A percentile compares a stretch with the other conserved stretches of the same genome.
Conservation (phyloP, 1,140 invertebrate genomes). For the Apis mellifera region Amel_HAv3.1 CM009931.2:23235001-23235500, state of each 20-base stretch:
- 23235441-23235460: neutral
- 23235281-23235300: slow-evolving; percentile 44
- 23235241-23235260: slow-evolving; percentile 46
- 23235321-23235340: slow-evolving; percentile 35
- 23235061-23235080: neutral
- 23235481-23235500: too few species aligned
- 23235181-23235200: slow-evolving; percentile 43
- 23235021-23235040: neutral
- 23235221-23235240: slow-evolving; percentile 42
- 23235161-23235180: slow-evolving; percentile 44
- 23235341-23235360: neutral
- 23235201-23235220: slow-evolving; percentile 14
- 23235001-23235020: slow-evolving; percentile 64
- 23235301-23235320: slow-evolving; percentile 44
- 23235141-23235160: slow-evolving; percentile 23
- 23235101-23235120: slow-evolving; percentile 7
- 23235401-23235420: slow-evolving; percentile 9
- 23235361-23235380: neutral
- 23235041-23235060: too few species aligned
- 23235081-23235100: slow-evolving; percentile 4
- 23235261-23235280: slow-evolving; percentile 43
- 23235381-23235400: slow-evolving; percentile 3
- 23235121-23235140: slow-evolving; percentile 42
- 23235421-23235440: neutral
- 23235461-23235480: too few species aligned